Evolutionary conservation across 2,888 invertebrate genomes (phyloP), one percentile per base, ranked within the genome.

Genomic region (Nomada ferruginata): DNA sequence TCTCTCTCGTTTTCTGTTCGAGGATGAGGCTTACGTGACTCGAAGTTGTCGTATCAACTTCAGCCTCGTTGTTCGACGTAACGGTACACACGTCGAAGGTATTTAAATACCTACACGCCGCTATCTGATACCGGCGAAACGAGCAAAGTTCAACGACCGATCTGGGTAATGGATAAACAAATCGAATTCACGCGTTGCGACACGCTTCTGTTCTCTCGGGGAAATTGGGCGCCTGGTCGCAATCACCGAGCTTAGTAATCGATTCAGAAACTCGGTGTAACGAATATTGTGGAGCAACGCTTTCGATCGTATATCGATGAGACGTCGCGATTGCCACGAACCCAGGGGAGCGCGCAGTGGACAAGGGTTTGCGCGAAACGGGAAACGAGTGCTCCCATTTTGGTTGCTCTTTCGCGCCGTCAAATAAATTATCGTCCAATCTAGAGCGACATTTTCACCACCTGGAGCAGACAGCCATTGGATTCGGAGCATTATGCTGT

Each of bases 11-110:
- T 60, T 63, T 50, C 61, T 36, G 71, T 72, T 76, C 47, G 76
- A 63, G 61, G 42, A 75, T 44, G 29, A 61, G 71, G 81, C 76
- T 79, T 88, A 86, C 88, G 87, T 88, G 86, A 87, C 88, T 82
- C 83, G 57, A 69, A 83, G 73, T 82, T 79, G 79, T 83, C 79
- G 82, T 81, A 83, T 85, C 83, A 85, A 72, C 69, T 65, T 50
- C 66, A 70, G 66, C 80, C 72, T 79, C 64, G 70, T 70, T 69
- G 80, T 79, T 87, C 74, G 71, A 82, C 84, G 79, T 86, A 87
- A 87, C 88, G 87, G 87, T 87, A 88, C 83, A 80, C 84, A 63
- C 73, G 76, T 50, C 68, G 78, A 75, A 71, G 84, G 69, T 88
- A 85, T 87, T 87, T 88, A 87, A 87, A 87, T 86, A 79, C 75